Evolutionary conservation across 2,113 vertebrate genomes (phyloP).

Genomic region (Laterallus jamaicensis): DNA sequence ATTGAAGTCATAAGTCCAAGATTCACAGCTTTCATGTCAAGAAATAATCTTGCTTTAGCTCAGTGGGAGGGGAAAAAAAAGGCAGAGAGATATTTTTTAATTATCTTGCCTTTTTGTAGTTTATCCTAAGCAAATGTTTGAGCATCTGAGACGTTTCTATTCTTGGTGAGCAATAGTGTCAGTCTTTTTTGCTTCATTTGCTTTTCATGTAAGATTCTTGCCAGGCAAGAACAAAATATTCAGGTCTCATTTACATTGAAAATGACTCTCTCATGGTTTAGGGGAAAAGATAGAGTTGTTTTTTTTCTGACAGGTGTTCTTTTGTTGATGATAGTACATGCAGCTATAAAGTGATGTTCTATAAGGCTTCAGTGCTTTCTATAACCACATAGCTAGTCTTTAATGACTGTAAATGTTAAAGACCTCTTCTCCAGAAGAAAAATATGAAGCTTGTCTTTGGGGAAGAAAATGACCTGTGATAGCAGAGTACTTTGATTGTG

Average conservation of each 20-base stretch:
- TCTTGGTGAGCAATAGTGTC: conserved; percentile 54
- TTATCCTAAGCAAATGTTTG: conserved; percentile 43
- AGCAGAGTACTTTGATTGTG: background rate
- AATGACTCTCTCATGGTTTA: conserved; percentile 46
- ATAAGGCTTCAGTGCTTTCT: background rate
- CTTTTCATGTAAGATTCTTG: conserved; percentile 27
- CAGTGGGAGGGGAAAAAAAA: background rate
- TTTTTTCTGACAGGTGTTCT: conserved; percentile 40
- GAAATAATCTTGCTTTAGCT: background rate
- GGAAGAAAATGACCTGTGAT: conserved; percentile 34
- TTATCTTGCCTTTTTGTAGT: conserved; percentile 37
- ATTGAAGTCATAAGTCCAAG: background rate
- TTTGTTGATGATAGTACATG: background rate
- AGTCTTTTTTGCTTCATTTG: conserved; percentile 59
- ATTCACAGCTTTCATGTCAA: background rate
- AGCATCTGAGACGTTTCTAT: conserved; percentile 56
- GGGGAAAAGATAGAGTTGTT: background rate
- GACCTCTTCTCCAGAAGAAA: background rate
- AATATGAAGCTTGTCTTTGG: background rate
- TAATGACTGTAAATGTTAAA: conserved; percentile 21
- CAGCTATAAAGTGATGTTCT: conserved; percentile 4
- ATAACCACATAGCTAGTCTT: background rate
- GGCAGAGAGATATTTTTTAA: background rate
- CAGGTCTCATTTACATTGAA: conserved; percentile 56
- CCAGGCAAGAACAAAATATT: conserved; percentile 48